Evolutionary conservation across 2,797 vertebrate genomes (phyloP), one percentile per base, ranked within the genome.

Genomic region (Leuciscus waleckii): DNA sequence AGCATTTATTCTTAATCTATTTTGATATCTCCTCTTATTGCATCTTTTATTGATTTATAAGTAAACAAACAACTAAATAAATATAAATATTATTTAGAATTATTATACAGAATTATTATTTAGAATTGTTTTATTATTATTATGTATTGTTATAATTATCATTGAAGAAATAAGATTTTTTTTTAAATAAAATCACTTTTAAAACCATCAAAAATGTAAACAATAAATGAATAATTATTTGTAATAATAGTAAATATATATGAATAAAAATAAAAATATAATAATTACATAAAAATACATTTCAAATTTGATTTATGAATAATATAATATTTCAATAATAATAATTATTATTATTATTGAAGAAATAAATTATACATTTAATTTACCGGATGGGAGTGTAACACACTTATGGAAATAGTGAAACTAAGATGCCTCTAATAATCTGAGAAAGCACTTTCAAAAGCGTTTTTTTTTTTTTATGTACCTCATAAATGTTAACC

Each of bases 401-500:
- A 16, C 4, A 39, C 37, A 43, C 21, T 16, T 93, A 92, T 41
- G 79, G 14, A 49, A 70, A 91, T 91, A 92, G 92, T 91, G 84
- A 90, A 84, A 80, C 90, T 91, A 90, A 93, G 93, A 94, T 89
- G 75, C 73, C 84, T 86, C 76, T 90, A 91, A 91, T 79, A 90
- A 78, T 81, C 90, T 82, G 81, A 89, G 91, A 93, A 93, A 93
- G 87, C 88, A 88, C 90, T 91, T 87, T 83, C 74, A 88, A 89
- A 84, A 89, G 87, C 80, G 87, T 16, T 4, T 46, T 13, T 1
- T 43, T 46, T 49, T 49, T 51, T 14, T 49, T 49, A 19, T 92
- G 92, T 94, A 94, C 90, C 93, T 93, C 92, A 94, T 95, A 94
- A 95, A 93, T 94, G 93, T 95, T 94, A 93, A 96, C 93, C 94